phyloP scores from a whole-genome alignment of 2,888 invertebrate species.

The Zele albiditarsus region DNA sequence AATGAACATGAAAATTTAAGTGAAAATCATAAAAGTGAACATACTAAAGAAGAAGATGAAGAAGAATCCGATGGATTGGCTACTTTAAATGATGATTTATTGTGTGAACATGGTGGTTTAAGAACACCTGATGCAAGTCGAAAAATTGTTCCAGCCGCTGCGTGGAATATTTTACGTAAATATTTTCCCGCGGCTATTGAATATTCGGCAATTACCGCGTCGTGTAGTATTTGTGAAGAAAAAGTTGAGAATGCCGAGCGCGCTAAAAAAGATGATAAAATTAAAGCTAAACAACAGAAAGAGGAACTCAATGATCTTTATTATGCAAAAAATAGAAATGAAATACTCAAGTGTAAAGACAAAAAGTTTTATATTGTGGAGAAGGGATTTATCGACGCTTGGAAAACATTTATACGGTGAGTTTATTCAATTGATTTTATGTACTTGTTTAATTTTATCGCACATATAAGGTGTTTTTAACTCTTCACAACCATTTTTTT shows the following conservation, averaged over 20 bases:
- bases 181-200: constrained; percentile 73
- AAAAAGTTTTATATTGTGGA: constrained; percentile 64
- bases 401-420: constrained; percentile 69
- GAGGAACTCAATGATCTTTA: constrained; percentile 65
- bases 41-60: constrained; percentile 61
- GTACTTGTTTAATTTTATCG: not conserved
- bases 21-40: constrained; percentile 38
- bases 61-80: constrained; percentile 66
- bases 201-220: constrained; percentile 62
- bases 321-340: constrained; percentile 61
- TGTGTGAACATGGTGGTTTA: constrained; percentile 74
- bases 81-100: constrained; percentile 75
- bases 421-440: constrained; percentile 48
- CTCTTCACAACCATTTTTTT: not conserved
- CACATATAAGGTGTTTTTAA: too few relatives aligned
- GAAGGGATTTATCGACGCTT: constrained; percentile 65
- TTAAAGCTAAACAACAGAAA: constrained; percentile 66
- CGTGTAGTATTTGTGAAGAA: constrained; percentile 68
- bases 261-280: constrained; percentile 66
- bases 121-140: constrained; percentile 68
- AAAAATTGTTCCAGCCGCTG: constrained; percentile 73
- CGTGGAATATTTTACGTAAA: constrained; percentile 74
- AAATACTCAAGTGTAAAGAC: constrained; percentile 58
- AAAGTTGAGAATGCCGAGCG: constrained; percentile 63
- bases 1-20: constrained; percentile 40